Conservation (phyloP, 37 sponge, comb jelly and placozoan genomes). For the Ianthella basta region DNA sequence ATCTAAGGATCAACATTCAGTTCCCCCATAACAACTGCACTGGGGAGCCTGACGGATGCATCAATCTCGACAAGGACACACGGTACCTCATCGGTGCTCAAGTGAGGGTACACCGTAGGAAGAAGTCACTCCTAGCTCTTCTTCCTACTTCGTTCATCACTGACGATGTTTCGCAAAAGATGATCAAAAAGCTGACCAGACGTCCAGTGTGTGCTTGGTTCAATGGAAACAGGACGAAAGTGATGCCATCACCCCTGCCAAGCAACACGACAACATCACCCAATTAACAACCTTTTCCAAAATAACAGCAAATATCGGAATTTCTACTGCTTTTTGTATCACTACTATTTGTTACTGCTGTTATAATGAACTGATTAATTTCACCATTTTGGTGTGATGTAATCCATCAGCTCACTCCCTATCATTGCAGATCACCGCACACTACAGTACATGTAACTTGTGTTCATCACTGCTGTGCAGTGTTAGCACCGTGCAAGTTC, state of each 20-base stretch:
- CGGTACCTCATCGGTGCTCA: constrained; percentile 8
- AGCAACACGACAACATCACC: too few species aligned
- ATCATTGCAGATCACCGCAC: too few species aligned
- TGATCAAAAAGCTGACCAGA: neutral
- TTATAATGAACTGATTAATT: too few species aligned
- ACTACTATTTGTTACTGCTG: too few species aligned
- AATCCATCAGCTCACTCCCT: too few species aligned
- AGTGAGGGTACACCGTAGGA: neutral
- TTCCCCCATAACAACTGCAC: neutral
- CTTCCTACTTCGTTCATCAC: constrained; percentile 16
- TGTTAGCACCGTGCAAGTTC: too few species aligned
- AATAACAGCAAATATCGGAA: neutral
- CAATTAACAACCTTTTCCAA: too few species aligned
- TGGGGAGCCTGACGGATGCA: neutral
- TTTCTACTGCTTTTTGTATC: neutral
- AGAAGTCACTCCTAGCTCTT: neutral
- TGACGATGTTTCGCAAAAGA: neutral
- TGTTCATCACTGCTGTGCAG: too few species aligned
- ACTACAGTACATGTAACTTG: too few species aligned
- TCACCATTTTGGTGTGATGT: too few species aligned
- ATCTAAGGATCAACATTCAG: neutral
- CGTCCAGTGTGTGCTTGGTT: neutral
- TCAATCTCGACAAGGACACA: neutral
- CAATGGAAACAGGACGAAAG: too few species aligned
- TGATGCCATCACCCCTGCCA: too few species aligned